Evolutionary conservation across 2,888 invertebrate species (phyloP), one percentile per base, ranked within the genome.

Genomic region (Drosophila testacea): DNA sequence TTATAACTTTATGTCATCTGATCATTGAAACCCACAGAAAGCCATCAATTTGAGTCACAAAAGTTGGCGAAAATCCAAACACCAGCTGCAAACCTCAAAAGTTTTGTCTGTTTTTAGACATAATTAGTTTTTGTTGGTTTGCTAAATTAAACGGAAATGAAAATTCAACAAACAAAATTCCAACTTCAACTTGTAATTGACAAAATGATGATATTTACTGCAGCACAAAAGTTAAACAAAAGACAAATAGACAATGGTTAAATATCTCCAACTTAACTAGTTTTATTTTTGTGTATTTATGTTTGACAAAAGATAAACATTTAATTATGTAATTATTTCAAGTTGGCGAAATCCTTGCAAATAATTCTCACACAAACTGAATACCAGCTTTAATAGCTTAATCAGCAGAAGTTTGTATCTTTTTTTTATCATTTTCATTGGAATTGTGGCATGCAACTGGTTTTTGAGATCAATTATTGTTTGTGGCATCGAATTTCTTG

Each of bases 1-100:
- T 69, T 69, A 69, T 69, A 69, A 69, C 65, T 69, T 69, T 42
- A 65, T 69, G 69, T 65, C 69, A 65, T 48, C 65, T 64, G 59
- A 59, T 65, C 16, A 22, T 32, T 32, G 32, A 32, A 32, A 32
- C 44, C 64, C 65, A 59, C 41, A 64, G 59, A 57, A 54, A 57
- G 42, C 44, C 64, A 69, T 65, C 41, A 64, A 64, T 64, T 69
- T 64, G 30, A 52, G 63, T 57, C 55, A 47, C 36, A 47, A 48
- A 56, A 55, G 34, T 48, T 52, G n/a, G 28, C 39, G 16, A 54
- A 46, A 55, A 32, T 27, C 16, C 44, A 6, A 55, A 28, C 41
- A 56, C 16, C 63, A 63, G 55, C 55, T 59, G 51, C 57, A 38
- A 36, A 36, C 13, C 51, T 27, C 7, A 36, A 44, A 56, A 44